Percentiles rank a stretch among this genome's conserved stretches.
Conservation (phyloP, 2,888 invertebrate genomes). For the Nematopogon swammerdamellus region DNA sequence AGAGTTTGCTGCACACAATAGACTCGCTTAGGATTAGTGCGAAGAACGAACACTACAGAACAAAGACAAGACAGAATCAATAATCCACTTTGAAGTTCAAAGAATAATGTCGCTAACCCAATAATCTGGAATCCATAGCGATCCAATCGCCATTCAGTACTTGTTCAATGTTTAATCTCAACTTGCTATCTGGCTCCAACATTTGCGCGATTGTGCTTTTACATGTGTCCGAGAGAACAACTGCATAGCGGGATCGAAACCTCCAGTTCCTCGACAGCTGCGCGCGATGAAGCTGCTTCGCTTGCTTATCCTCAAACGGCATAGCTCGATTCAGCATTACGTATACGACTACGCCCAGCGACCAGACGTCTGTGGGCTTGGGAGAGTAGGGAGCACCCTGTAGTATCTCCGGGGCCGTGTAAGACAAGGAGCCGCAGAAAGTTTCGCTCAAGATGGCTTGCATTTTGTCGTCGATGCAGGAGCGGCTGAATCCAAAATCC, state of each 20-base stretch:
- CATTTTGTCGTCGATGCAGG: conserved; percentile 33
- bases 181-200: conserved; percentile 64
- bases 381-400: conserved; percentile 70
- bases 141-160: conserved; percentile 60
- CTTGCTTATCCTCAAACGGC: conserved; percentile 79
- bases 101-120: no score
- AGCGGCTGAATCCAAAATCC: conserved; percentile 77
- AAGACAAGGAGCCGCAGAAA: conserved; percentile 83
- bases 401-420: conserved; percentile 86
- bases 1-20: no score
- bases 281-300: conserved; percentile 63
- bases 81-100: no score
- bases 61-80: no score
- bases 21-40: no score
- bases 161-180: conserved; percentile 58
- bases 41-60: no score
- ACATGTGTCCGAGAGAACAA: conserved; percentile 55
- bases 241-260: conserved; percentile 62
- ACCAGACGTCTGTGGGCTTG: conserved; percentile 77
- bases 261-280: conserved; percentile 61
- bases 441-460: conserved; percentile 65
- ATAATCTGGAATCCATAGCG: conserved; percentile 59
- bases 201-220: conserved; percentile 60
- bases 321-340: conserved; percentile 80
- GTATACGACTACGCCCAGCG: conserved; percentile 73